A percentile compares a stretch with the other conserved stretches of the same genome.
Conservation (phyloP, 2,888 invertebrate species). For the Lithodes maja region DNA sequence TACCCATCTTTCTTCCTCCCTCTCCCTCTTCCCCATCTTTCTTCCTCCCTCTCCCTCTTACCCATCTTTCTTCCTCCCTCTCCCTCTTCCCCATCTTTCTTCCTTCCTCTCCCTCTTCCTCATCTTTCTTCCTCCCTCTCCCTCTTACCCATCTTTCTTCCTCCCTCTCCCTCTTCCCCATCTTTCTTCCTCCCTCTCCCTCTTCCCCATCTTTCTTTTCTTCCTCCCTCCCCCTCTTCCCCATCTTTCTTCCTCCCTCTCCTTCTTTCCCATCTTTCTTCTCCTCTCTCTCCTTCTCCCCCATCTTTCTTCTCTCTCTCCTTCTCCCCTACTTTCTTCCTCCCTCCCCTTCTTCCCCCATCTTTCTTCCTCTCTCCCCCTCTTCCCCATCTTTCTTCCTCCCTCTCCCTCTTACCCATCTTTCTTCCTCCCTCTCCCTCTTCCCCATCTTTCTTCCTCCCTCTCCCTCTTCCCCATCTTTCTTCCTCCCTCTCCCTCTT, state of each 20-base stretch:
- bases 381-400: neutral
- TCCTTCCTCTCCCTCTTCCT: neutral
- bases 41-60: neutral
- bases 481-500: slow-evolving; percentile 34
- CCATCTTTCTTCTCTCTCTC: neutral
- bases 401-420: neutral
- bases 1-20: neutral
- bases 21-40: neutral
- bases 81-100: neutral
- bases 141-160: neutral
- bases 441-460: neutral
- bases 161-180: neutral
- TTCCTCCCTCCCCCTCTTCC: neutral
- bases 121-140: neutral
- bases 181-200: neutral
- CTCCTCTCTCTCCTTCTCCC: neutral
- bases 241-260: neutral
- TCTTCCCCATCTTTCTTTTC: neutral
- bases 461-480: neutral
- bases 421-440: neutral
- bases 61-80: neutral
- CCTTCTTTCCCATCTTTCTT: neutral
- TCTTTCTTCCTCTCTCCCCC: neutral
- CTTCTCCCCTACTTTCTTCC: neutral
- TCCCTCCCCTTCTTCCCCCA: neutral